Evolutionary conservation across 2,113 vertebrate genomes (phyloP), one percentile per base, ranked within the genome.

Genomic region (Guaruba guarouba): DNA sequence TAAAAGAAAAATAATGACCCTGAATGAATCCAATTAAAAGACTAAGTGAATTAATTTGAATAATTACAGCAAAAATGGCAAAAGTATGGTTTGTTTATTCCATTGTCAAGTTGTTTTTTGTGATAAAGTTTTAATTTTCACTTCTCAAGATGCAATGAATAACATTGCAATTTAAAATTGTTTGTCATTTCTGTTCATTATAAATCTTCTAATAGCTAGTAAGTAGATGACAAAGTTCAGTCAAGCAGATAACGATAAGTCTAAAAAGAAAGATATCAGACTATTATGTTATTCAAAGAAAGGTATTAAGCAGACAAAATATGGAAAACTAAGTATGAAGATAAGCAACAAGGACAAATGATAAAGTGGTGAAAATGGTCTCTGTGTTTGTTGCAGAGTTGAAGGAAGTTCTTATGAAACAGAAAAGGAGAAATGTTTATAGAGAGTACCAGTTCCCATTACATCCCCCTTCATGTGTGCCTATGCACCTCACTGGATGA

Each of bases 21-120:
- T 63, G 51, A 88, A 88, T 90, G n/a, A 94, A 90, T 92, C 52
- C 14, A 95, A 85, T 85, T 88, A 94, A 92, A 94, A 86, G 25
- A 83, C 5, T 10, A 75, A 86, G 27, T 70, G 28, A 81, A 86
- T 74, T 90, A 19, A 82, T 92, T 91, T 89, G 39, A 77, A 86
- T 88, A 88, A 89, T 81, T 84, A 51, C 39, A 81, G 13, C 6
- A 68, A 43, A 90, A 91, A 61, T 64, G 9, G 24, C 10, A 63
- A 85, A 92, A 92, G 1, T 75, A 68, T 59, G 17, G 63, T 69
- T 91, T 81, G 63, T 59, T 95, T 88, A 77, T 88, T 93, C 28
- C 43, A 64, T 78, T 95, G 48, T 75, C 27, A 94, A 88, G 27
- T 52, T 86, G 80, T 57, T 85, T 35, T 92, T 77, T 81, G 41